Evolutionary conservation across 37 sponge, comb jelly and placozoan species (phyloP).

Genomic region (Amphimedon queenslandica): DNA sequence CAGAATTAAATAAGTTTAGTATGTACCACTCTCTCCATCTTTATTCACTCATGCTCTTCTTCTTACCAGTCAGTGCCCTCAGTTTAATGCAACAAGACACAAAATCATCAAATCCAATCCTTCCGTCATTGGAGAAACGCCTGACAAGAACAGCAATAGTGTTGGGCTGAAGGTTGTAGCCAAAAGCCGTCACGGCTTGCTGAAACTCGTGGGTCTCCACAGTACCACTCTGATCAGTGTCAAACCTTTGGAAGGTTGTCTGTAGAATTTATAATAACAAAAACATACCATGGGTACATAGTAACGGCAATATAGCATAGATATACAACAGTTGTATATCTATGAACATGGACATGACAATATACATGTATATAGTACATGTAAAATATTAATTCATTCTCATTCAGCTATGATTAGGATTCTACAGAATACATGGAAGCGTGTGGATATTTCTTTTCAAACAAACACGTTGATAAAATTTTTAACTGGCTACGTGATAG

Average conservation of each 20-base stretch:
- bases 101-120: slow-evolving; percentile 75
- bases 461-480: no score
- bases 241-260: slow-evolving; percentile 61
- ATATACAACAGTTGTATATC: not conserved
- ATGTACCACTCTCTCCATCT: not conserved
- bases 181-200: slow-evolving; percentile 66
- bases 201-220: slow-evolving; percentile 77
- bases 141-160: slow-evolving; percentile 43
- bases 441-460: no score
- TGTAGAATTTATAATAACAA: slow-evolving; percentile 2
- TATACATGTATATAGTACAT: not conserved
- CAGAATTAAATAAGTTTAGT: not conserved
- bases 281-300: not conserved
- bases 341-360: not conserved
- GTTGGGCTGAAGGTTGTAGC: slow-evolving; percentile 58
- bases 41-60: not conserved
- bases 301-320: no score
- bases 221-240: slow-evolving; percentile 74
- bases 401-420: no score
- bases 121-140: slow-evolving; percentile 61
- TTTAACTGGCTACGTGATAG: no score
- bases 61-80: slow-evolving; percentile 67
- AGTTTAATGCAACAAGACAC: slow-evolving; percentile 60
- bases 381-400: no score
- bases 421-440: no score